phyloP scores from a whole-genome alignment of 2,797 vertebrate genomes.

The Sparidentex hasta region DNA sequence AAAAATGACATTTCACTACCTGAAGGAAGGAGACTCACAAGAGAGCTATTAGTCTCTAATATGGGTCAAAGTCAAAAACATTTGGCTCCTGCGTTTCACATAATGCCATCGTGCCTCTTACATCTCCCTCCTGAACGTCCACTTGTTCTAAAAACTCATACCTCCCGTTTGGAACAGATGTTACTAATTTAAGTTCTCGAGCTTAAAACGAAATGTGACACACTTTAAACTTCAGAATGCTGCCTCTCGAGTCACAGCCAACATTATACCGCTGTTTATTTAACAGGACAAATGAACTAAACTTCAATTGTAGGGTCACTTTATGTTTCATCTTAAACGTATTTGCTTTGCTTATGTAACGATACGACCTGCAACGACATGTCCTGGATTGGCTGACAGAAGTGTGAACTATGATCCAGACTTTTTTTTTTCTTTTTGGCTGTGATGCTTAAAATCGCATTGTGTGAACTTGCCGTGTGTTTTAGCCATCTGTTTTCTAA shows the following conservation, averaged over 20 bases:
- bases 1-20: background rate
- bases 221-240: too few relatives aligned
- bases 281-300: background rate
- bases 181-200: background rate
- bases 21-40: background rate
- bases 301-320: too few relatives aligned
- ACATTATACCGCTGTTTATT: too few relatives aligned
- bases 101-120: background rate
- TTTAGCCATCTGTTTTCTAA: conserved; percentile 64
- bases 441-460: conserved; percentile 51
- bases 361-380: background rate
- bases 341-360: too few relatives aligned
- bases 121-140: background rate
- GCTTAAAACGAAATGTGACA: too few relatives aligned
- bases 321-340: too few relatives aligned
- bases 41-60: background rate
- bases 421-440: conserved; percentile 40
- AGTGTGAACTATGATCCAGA: background rate
- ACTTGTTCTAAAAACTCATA: background rate
- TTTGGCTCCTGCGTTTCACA: background rate
- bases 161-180: background rate
- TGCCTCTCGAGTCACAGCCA: too few relatives aligned
- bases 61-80: background rate
- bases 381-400: background rate
- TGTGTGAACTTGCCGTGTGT: conserved; percentile 34